Evolutionary conservation across 1,140 invertebrate species (phyloP), one percentile per base, ranked within the genome.

Genomic region (Anadara kagoshimensis): DNA sequence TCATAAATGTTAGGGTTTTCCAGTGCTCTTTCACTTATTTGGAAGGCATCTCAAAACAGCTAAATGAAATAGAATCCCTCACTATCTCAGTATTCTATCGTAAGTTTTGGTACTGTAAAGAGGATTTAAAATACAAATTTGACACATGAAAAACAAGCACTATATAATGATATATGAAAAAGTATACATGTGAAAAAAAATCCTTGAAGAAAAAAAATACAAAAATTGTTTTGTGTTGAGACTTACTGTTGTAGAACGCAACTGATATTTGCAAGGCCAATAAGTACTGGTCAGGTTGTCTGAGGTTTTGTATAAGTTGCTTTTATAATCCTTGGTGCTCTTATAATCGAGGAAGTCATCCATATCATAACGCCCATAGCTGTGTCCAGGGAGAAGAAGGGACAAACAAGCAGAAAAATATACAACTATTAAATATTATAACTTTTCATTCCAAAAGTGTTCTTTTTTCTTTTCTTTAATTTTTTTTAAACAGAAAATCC

Each of bases 271-370:
- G 56, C 67, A 69, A 64, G 47, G 44, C 22, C 62, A 49, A 26
- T 26, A 26, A 51, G 62, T 36, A 47, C 56, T 49, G 58, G 57
- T 63, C 65, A 58, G 53, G 47, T 51, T 56, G 47, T 53, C 61
- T 54, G 73, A 72, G 75, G 58, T 78, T 63, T 61, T 57, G 59
- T 65, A 76, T 65, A 76, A 62, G 72, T 68, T 76, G 62, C 63
- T 65, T 71, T 73, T 74, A 66, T 72, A 72, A 63, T 75, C 73
- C 71, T 58, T 64, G 49, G 43, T 44, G 41, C 56, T 54, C 51
- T 63, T 76, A 69, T 73, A 54, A 41, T 73, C 68, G 26, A 63
- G 45, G 64, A 53, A 62, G 78, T 72, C 63, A 58, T 69, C 78
- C 47, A 63, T 41, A 58, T 69, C 69, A 71, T 64, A 64, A 41